Evolutionary conservation across 2,797 vertebrate species (phyloP), one percentile per base, ranked within the genome.

Genomic region (Danio tinwini): DNA sequence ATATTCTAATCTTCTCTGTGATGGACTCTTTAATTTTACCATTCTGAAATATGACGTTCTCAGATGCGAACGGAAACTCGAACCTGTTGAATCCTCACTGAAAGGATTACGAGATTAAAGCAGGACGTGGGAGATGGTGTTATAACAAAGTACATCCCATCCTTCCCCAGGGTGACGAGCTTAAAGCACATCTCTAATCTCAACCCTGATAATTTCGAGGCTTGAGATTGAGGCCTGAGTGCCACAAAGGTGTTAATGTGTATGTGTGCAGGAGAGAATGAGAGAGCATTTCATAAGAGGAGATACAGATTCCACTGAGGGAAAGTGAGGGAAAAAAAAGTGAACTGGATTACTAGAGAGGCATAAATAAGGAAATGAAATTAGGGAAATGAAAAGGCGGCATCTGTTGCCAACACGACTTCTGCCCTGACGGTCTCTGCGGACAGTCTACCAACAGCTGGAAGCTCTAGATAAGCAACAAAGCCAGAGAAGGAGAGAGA

Each of bases 361-460:
- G 50, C 45, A 83, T 84, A 80, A 88, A 90, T 76, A 78, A 85
- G 86, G 83, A 84, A 82, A 87, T 88, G 17, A 85, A 89, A 92
- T 88, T 82, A 81, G 75, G 58, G 12, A 89, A 91, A 90, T 88
- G 85, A 87, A 87, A 87, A 89, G 83, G 76, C 74, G 76, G 82
- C 44, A 17, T 83, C 79, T 50, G 45, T 37, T 89, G 89, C 92
- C 90, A 91, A 88, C 85, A 85, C 80, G 82, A 85, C 84, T 55
- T 63, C 80, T 86, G 81, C 83, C 71, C 83, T 78, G 82, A 84
- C 78, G 42, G 84, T 88, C 92, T 90, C 90, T 78, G 78, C 81
- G 91, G 93, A 92, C 76, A 50, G 80, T 88, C 86, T 82, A 86
- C 56, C 63, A 69, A 89, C 92, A 93, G 92, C 93, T 94, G 93